Conservation (phyloP, 23 tunicate genomes). For the Trididemnum clinides region DNA sequence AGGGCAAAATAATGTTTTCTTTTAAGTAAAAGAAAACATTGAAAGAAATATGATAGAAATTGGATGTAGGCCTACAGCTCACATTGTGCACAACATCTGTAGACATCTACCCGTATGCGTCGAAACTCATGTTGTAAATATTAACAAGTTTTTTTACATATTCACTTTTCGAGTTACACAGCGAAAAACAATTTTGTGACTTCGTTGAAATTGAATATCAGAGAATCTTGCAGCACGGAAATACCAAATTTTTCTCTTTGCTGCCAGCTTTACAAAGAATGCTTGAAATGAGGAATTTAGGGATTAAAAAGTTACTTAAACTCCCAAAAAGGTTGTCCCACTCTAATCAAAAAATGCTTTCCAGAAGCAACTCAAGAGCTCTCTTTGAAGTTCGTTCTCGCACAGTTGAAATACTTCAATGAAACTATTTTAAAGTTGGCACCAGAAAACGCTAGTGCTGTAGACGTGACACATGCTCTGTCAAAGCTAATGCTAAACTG, state of each 20-base stretch:
- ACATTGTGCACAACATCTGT: conserved; percentile 54
- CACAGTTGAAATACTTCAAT: conserved; percentile 20
- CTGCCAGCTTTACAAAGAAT: conserved; percentile 21
- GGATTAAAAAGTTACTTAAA: no score
- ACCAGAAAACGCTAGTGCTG: conserved; percentile 49
- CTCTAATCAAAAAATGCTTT: conserved; percentile 21
- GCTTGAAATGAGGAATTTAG: conserved; percentile 1
- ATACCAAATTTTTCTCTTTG: conserved; percentile 11
- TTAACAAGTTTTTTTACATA: conserved; percentile 19
- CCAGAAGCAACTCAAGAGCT: conserved; percentile 19
- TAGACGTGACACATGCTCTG: conserved; percentile 48
- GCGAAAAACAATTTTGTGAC: conserved; percentile 21
- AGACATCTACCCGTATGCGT: conserved; percentile 19
- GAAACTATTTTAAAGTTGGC: conserved; percentile 46
- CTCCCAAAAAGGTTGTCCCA: conserved; percentile 35
- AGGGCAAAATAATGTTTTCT: conserved; percentile 61
- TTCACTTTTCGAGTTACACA: conserved; percentile 15
- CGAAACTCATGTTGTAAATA: conserved; percentile 18
- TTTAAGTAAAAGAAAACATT: conserved; percentile 27
- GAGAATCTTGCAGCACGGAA: conserved; percentile 32
- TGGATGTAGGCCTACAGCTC: conserved; percentile 55
- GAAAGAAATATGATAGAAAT: conserved; percentile 10
- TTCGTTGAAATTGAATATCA: no score
- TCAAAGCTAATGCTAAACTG: conserved; percentile 45
- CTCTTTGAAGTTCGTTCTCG: background rate